These are phyloP conservation scores for Empis stercorea DNA, from an alignment of 2,888 invertebrate species.

Conservation along the genomic window DNA sequence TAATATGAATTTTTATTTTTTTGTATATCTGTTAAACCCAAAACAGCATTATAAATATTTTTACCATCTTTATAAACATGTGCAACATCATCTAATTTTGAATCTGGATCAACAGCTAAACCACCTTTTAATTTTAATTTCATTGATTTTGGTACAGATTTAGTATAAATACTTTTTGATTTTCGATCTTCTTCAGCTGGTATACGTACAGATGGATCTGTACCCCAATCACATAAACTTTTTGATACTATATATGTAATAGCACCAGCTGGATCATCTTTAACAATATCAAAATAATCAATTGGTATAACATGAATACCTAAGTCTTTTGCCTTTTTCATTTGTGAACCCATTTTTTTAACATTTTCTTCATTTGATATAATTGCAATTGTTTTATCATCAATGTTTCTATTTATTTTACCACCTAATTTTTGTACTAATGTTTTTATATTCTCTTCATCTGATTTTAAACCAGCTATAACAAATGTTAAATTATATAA, in stretches of 20 bases:
- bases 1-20: constrained; percentile 86
- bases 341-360: constrained; percentile 49
- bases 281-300: constrained; percentile 57
- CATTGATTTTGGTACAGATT: constrained; percentile 44
- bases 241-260: constrained; percentile 55
- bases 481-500: constrained; percentile 69
- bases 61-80: constrained; percentile 56
- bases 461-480: constrained; percentile 44
- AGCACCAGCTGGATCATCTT: constrained; percentile 42
- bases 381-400: constrained; percentile 55
- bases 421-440: constrained; percentile 67
- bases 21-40: constrained; percentile 77
- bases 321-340: constrained; percentile 49
- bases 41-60: constrained; percentile 61
- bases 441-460: constrained; percentile 49
- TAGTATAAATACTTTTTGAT: constrained; percentile 47
- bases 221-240: constrained; percentile 72
- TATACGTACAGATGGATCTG: constrained; percentile 40
- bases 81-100: constrained; percentile 59
- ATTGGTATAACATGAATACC: constrained; percentile 73
- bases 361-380: constrained; percentile 59
- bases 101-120: constrained; percentile 86
- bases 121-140: constrained; percentile 68
- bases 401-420: constrained; percentile 49
- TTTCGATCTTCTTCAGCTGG: constrained; percentile 42